Conservation (phyloP, 1,140 invertebrate species). For the Bombus waltoni region DNA sequence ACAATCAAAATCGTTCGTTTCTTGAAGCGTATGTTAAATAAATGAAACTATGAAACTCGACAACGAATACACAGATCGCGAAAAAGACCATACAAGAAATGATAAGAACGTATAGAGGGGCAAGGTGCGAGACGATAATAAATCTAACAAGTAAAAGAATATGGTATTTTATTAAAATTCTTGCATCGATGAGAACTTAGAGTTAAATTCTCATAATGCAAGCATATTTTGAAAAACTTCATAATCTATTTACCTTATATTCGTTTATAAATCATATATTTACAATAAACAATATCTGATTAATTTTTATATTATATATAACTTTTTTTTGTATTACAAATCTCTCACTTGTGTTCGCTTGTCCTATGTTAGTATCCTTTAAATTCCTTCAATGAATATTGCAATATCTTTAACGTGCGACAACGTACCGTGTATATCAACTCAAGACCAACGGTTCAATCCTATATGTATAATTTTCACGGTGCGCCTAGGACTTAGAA, state of each 20-base stretch:
- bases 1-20: too few relatives aligned
- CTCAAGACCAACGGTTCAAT: background rate
- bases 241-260: conserved; percentile 25
- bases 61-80: background rate
- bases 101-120: background rate
- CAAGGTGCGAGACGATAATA: background rate
- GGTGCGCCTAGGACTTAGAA: background rate
- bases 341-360: background rate
- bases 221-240: conserved; percentile 46
- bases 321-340: conserved; percentile 19
- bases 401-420: background rate
- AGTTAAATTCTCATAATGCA: conserved; percentile 29
- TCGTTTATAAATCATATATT: conserved; percentile 46
- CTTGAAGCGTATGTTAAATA: background rate
- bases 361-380: background rate
- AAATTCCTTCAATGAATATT: background rate
- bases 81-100: background rate
- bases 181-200: conserved; percentile 37
- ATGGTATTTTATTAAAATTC: conserved; percentile 76
- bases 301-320: conserved; percentile 9
- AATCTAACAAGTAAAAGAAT: conserved; percentile 71
- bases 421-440: background rate
- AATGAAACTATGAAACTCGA: background rate
- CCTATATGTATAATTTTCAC: background rate
- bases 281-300: conserved; percentile 45